Evolutionary conservation across 2,113 vertebrate species (phyloP).

Genomic region (Stomatorhinus ivindoensis): DNA sequence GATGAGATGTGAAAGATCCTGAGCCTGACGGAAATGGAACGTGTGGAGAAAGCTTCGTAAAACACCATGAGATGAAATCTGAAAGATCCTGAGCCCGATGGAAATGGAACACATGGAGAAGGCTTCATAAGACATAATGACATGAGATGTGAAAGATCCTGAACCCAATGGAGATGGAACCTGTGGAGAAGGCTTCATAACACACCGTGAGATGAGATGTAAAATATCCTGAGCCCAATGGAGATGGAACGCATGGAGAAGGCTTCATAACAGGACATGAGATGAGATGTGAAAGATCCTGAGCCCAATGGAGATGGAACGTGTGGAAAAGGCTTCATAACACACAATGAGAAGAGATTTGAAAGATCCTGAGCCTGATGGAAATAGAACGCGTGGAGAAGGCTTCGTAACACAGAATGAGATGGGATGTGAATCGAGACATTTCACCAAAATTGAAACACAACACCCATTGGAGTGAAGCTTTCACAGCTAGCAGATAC

Average conservation of each 20-base stretch:
- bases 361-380: too few species aligned
- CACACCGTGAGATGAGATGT: too few species aligned
- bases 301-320: neutral
- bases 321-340: too few species aligned
- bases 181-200: too few species aligned
- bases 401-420: neutral
- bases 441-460: neutral
- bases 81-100: too few species aligned
- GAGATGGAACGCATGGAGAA: neutral
- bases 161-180: too few species aligned
- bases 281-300: neutral
- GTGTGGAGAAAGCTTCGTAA: too few species aligned
- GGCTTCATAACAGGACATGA: neutral
- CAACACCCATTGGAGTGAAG: neutral
- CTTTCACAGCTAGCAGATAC: neutral
- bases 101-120: neutral
- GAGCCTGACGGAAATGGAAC: too few species aligned
- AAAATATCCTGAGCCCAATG: neutral
- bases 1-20: neutral
- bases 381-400: neutral
- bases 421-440: neutral
- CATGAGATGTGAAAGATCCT: neutral
- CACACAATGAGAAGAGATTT: neutral
- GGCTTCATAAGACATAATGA: neutral
- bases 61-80: too few species aligned